Base-by-base conservation (phyloP, 2,888 invertebrate species). In the Drosophila kuntzei region DNA sequence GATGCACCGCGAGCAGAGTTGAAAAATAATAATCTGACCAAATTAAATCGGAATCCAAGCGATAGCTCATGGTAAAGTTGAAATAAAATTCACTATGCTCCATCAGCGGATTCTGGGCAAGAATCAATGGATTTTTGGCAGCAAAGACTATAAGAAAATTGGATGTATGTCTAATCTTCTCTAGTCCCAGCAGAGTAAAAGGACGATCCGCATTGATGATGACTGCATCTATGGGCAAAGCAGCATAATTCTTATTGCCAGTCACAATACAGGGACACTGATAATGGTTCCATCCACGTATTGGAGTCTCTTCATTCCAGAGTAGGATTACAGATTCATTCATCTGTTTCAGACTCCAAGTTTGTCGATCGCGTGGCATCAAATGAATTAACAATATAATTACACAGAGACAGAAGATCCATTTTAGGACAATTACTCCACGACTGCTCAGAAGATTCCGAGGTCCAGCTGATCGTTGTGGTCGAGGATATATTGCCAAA, bases 51-150 rank as follows among this genome's bases (percentile, higher is more conserved):
- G 84, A 85, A 16, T 88, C 86, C 34, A 32, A 16, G 2, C 86
- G 83, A 54, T 88, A 85, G 37, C 50, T 80, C 84, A 85, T 82
- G 1, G 76, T 73, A 5, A 71, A 50, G 14, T 88, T 88, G 12
- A 88, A 61, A 1, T 18, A 6, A 5, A 20, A 14, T n/a, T 47
- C 18, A 3, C 41, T 44, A 7, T 46, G n/a, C 8, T 20, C 0
- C 3, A 16, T 9, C 0, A 2, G 32, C 0, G 2, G 69, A 20
- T 54, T 44, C 25, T 66, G 46, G 4, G 41, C 14, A 6, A 46
- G 22, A 5, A 5, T 58, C 0, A 76, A 20, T 0, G 79, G 76
- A 1, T 66, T 44, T 5, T 44, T 43, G 5, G 55, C 59, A 0
- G 78, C 59, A 20, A 58, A 83, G 0, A 86, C 83, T 2, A 71